phyloP scores from a whole-genome alignment of 2,113 vertebrate genomes.

The Pseudorasbora parva region DNA sequence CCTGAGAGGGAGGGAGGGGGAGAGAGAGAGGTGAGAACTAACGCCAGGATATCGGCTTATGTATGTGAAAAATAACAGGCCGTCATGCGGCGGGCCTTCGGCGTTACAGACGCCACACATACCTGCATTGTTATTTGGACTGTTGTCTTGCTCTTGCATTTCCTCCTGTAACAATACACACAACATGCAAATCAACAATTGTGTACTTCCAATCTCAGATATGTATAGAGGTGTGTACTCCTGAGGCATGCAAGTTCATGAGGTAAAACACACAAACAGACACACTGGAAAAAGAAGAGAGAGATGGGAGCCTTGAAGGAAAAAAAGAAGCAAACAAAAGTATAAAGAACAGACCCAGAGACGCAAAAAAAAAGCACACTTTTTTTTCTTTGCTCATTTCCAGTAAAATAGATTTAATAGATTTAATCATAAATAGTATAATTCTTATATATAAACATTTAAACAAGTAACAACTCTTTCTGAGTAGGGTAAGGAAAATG shows the following conservation, averaged over 20 bases:
- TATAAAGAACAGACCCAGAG: slow-evolving; percentile 34
- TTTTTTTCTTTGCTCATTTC: not conserved
- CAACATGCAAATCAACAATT: slow-evolving; percentile 63
- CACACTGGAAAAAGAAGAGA: slow-evolving; percentile 27
- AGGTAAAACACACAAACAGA: slow-evolving; percentile 46
- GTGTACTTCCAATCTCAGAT: slow-evolving; percentile 32
- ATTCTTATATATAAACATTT: no score
- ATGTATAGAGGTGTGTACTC: slow-evolving; percentile 67
- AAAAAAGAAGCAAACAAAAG: slow-evolving; percentile 44
- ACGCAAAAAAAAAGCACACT: not conserved
- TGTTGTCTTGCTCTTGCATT: slow-evolving; percentile 61
- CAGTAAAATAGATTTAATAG: not conserved
- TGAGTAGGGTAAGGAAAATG: not conserved
- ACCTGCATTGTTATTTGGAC: slow-evolving; percentile 67
- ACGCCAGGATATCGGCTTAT: slow-evolving; percentile 41
- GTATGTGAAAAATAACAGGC: slow-evolving; percentile 50
- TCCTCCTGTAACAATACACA: slow-evolving; percentile 72
- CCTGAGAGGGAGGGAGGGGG: slow-evolving; percentile 52
- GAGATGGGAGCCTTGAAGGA: slow-evolving; percentile 21
- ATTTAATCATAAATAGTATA: not conserved
- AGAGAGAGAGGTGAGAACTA: slow-evolving; percentile 49
- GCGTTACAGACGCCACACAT: slow-evolving; percentile 35
- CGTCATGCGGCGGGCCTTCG: slow-evolving; percentile 22
- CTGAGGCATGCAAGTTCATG: slow-evolving; percentile 66
- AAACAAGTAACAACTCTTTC: not conserved